phyloP scores from a whole-genome alignment of 2,888 invertebrate species.

The Dryococelus australis region DNA sequence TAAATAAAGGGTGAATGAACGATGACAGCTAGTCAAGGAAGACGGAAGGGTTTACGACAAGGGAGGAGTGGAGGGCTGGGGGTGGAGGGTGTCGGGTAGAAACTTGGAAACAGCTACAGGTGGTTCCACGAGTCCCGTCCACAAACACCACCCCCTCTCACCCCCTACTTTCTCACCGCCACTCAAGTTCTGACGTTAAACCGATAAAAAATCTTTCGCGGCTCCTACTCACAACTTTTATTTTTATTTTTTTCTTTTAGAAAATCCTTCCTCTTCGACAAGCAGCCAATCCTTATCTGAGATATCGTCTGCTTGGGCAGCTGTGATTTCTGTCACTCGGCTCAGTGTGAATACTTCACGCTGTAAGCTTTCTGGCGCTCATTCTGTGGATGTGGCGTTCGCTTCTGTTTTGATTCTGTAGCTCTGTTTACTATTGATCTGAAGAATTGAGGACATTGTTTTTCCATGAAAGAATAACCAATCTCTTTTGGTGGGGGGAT shows the following conservation, averaged over 20 bases:
- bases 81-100: background rate
- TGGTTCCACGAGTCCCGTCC: background rate
- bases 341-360: background rate
- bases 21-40: background rate
- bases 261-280: background rate
- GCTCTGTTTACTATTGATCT: too few relatives aligned
- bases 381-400: too few relatives aligned
- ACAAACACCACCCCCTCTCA: background rate
- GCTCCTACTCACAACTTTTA: background rate
- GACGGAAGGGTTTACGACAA: background rate
- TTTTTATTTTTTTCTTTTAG: background rate
- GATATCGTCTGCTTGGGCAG: too few relatives aligned
- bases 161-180: background rate
- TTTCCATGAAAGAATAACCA: too few relatives aligned
- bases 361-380: too few relatives aligned
- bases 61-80: too few relatives aligned
- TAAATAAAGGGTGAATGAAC: too few relatives aligned
- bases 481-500: too few relatives aligned
- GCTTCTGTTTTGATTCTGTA: too few relatives aligned
- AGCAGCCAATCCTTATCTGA: background rate
- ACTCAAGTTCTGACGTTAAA: background rate
- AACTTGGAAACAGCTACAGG: constrained; percentile 1
- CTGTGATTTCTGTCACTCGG: background rate
- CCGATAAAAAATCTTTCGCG: background rate
- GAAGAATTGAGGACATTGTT: too few relatives aligned